Evolutionary conservation across 1,140 invertebrate species (phyloP).

Genomic region (Oedothorax gibbosus): DNA sequence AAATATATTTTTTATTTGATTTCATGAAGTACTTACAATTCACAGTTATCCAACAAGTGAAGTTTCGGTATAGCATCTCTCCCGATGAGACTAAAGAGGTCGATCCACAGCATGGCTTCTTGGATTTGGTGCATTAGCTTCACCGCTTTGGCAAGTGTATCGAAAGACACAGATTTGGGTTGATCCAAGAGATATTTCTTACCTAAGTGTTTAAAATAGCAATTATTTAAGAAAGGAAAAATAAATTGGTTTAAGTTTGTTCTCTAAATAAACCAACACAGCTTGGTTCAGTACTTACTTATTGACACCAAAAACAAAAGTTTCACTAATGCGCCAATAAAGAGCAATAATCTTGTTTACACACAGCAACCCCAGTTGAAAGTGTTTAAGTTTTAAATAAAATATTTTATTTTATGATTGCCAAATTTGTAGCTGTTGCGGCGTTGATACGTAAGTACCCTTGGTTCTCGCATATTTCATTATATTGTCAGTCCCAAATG

Average conservation of each 20-base stretch:
- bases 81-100: slow-evolving; percentile 11
- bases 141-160: slow-evolving; percentile 1
- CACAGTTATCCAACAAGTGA: slow-evolving; percentile 15
- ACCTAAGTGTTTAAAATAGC: slow-evolving; percentile 1
- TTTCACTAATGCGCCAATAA: background rate
- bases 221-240: background rate
- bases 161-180: background rate
- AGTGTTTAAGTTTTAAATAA: background rate
- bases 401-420: too few relatives aligned
- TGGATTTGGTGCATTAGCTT: slow-evolving; percentile 24
- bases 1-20: background rate
- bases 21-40: slow-evolving; percentile 10
- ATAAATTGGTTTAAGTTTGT: background rate
- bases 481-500: too few relatives aligned
- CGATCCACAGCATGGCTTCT: slow-evolving; percentile 41
- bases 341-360: background rate
- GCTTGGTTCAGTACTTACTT: too few relatives aligned
- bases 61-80: slow-evolving; percentile 14
- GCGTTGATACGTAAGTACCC: too few relatives aligned
- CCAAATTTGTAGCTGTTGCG: too few relatives aligned
- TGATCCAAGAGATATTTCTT: background rate
- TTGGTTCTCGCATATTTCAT: too few relatives aligned
- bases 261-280: too few relatives aligned
- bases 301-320: background rate
- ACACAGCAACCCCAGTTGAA: background rate